These are phyloP conservation scores for Passer montanus DNA, from an alignment of 2,113 vertebrate species.

Conservation along the genomic window DNA sequence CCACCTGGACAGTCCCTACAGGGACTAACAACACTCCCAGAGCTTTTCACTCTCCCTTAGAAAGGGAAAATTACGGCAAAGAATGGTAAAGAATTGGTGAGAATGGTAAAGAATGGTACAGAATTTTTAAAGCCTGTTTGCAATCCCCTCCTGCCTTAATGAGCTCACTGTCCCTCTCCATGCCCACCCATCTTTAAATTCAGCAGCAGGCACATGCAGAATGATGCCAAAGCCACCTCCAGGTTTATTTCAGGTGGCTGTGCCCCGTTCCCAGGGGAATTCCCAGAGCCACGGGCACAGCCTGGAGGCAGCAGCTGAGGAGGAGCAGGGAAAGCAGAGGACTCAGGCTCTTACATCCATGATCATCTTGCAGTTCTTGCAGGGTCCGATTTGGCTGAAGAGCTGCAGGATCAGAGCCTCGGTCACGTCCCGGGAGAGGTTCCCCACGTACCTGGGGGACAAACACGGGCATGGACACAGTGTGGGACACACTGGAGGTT, in stretches of 20 bases:
- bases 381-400: constrained; percentile 97
- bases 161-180: fast-evolving
- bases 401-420: constrained; percentile 97
- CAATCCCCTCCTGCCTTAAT: fast-evolving
- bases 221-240: neutral
- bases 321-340: neutral
- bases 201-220: fast-evolving
- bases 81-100: no score
- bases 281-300: fast-evolving
- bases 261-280: fast-evolving
- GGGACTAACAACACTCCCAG: fast-evolving
- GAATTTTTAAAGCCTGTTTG: neutral
- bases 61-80: fast-evolving
- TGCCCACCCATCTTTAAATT: no score
- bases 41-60: neutral
- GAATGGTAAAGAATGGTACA: no score
- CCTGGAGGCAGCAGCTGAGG: neutral
- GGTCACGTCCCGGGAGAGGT: constrained; percentile 90
- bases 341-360: constrained; percentile 88
- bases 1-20: fast-evolving
- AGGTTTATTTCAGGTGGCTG: fast-evolving
- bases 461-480: neutral
- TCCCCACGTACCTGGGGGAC: neutral
- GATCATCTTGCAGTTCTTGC: constrained; percentile 99
- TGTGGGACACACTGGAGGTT: neutral